Percentiles rank a stretch among this genome's conserved stretches.
Evolutionary conservation across 2,797 vertebrate genomes (phyloP).

Genomic region (Rhinophrynus dorsalis): DNA sequence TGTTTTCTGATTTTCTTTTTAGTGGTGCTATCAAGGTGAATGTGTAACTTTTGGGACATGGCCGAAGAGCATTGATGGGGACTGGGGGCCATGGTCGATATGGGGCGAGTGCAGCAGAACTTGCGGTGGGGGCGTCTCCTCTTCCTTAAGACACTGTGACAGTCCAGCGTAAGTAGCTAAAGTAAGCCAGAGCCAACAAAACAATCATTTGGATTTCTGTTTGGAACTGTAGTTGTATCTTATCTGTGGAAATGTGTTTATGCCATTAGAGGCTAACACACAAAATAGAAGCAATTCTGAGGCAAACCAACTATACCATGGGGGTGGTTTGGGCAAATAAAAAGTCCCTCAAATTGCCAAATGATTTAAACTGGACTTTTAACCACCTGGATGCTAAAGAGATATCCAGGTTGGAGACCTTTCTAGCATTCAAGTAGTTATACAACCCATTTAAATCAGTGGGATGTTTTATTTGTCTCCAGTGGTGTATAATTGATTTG

Average conservation of each 20-base stretch:
- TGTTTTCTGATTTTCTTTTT: constrained; percentile 69
- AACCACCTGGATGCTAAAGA: no score
- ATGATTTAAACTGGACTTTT: no score
- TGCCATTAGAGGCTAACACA: no score
- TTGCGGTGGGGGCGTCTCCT: constrained; percentile 95
- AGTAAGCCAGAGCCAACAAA: constrained; percentile 94
- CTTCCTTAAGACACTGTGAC: constrained; percentile 98
- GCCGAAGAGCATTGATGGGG: constrained; percentile 91
- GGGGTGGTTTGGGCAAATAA: no score
- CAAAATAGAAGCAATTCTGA: no score
- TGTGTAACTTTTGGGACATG: constrained; percentile 92
- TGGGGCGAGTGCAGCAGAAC: constrained; percentile 98
- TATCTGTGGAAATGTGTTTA: constrained; percentile 68
- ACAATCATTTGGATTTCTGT: constrained; percentile 74
- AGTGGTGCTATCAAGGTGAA: constrained; percentile 98
- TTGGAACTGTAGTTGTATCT: constrained; percentile 69
- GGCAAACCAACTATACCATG: no score
- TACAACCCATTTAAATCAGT: no score
- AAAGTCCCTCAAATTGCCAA: no score
- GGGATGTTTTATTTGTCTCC: no score
- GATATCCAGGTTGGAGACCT: no score
- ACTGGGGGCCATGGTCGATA: constrained; percentile 92
- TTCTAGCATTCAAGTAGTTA: no score
- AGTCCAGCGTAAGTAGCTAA: constrained; percentile 99
- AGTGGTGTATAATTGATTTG: no score